phyloP scores from a whole-genome alignment of 53 echinoderm and acorn worm genomes.

The Patiria pectinifera region DNA sequence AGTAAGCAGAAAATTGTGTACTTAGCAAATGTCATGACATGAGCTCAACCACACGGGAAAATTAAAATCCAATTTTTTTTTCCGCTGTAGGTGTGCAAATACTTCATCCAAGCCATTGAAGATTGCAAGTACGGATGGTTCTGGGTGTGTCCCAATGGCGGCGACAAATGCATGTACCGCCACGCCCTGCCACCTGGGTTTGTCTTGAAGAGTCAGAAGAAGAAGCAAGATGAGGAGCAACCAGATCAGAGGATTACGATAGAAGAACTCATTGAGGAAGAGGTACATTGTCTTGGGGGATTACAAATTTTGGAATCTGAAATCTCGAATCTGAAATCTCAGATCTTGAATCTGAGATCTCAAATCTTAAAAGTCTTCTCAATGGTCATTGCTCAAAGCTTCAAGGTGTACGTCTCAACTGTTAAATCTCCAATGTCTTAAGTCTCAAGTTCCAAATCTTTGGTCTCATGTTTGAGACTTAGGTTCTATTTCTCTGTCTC shows the following conservation, averaged over 20 bases:
- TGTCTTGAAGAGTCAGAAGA: slow-evolving; percentile 94
- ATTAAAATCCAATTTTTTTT: background rate
- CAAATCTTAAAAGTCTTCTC: background rate
- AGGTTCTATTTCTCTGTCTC: too few relatives aligned
- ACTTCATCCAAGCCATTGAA: slow-evolving; percentile 93
- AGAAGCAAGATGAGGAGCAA: slow-evolving; percentile 82
- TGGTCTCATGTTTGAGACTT: too few relatives aligned
- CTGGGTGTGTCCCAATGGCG: slow-evolving; percentile 93
- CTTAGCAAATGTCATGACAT: too few relatives aligned
- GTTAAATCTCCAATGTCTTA: background rate
- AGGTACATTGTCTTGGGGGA: slow-evolving; percentile 60
- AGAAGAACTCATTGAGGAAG: slow-evolving; percentile 94
- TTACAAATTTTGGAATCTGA: too few relatives aligned
- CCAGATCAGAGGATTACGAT: slow-evolving; percentile 85
- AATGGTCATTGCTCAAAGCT: too few relatives aligned
- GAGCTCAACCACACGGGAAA: too few relatives aligned
- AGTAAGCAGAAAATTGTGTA: too few relatives aligned
- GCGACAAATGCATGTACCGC: slow-evolving; percentile 94
- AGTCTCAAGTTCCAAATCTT: too few relatives aligned
- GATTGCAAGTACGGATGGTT: slow-evolving; percentile 99
- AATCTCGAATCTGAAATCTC: background rate
- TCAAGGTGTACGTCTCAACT: background rate
- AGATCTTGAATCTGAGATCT: background rate
- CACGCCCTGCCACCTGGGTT: slow-evolving; percentile 96
- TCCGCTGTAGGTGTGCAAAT: slow-evolving; percentile 82